Conservation (phyloP, 2,113 vertebrate species). For the Stegastes partitus region DNA sequence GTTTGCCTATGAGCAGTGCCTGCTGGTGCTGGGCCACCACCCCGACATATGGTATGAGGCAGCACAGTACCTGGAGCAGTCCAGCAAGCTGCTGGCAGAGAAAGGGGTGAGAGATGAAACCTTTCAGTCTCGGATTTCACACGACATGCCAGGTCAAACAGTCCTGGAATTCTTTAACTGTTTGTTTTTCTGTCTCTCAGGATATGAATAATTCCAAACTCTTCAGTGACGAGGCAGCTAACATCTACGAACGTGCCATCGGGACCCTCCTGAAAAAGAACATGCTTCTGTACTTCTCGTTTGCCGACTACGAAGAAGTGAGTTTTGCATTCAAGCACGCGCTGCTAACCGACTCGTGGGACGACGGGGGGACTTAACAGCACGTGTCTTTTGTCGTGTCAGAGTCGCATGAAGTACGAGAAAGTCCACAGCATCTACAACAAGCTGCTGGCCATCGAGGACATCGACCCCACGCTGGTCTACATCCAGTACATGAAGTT, state of each 20-base stretch:
- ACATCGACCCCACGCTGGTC: conserved; percentile 98
- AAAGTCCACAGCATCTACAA: conserved; percentile 99
- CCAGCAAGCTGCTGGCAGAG: conserved; percentile 97
- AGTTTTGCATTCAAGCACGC: conserved; percentile 21
- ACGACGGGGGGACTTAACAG: rapidly evolving
- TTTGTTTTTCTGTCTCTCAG: conserved; percentile 75
- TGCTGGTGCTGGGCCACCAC: conserved; percentile 97
- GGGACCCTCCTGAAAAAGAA: conserved; percentile 99
- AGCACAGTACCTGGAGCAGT: conserved; percentile 98
- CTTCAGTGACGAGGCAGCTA: conserved; percentile 98
- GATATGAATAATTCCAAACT: conserved; percentile 99
- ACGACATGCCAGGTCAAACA: not conserved
- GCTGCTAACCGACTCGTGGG: not conserved
- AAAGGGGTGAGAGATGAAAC: conserved; percentile 90
- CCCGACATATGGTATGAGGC: conserved; percentile 99
- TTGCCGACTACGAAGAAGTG: conserved; percentile 98
- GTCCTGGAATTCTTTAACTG: not conserved
- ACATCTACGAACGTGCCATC: conserved; percentile 99
- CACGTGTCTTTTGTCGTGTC: not conserved
- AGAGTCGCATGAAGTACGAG: conserved; percentile 99
- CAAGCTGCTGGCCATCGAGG: conserved; percentile 94
- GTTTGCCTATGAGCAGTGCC: conserved; percentile 99
- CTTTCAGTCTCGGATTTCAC: not conserved
- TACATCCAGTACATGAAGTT: conserved; percentile 99
- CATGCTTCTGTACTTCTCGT: conserved; percentile 99